Percentiles rank a stretch among this genome's conserved stretches.
phyloP scores from a whole-genome alignment of 2,113 vertebrate species.

The Brachionichthys hirsutus region DNA sequence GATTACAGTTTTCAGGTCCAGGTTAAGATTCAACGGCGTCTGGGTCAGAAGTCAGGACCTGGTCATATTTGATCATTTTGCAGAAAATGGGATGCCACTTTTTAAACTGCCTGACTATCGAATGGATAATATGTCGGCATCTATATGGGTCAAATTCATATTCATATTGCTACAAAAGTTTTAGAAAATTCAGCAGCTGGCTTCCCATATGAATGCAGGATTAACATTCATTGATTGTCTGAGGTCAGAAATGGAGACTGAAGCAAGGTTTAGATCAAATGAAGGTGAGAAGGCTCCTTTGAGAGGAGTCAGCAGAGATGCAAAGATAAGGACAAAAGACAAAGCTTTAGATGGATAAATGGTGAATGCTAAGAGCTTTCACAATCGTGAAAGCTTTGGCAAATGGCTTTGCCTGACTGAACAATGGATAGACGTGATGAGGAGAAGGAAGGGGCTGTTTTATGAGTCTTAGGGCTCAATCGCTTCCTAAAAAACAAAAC shows the following conservation, averaged over 20 bases:
- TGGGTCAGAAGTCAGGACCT: too few species aligned
- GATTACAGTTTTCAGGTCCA: too few species aligned
- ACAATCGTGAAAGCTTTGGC: background rate
- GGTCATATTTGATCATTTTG: too few species aligned
- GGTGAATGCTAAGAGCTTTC: conserved; percentile 8
- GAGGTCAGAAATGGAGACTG: background rate
- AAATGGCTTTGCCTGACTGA: conserved; percentile 8
- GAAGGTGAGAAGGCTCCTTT: conserved; percentile 12
- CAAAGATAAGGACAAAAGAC: conserved; percentile 9
- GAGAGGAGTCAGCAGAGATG: conserved; percentile 9
- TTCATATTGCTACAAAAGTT: too few species aligned
- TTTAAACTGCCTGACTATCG: too few species aligned
- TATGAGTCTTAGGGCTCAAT: conserved; percentile 19
- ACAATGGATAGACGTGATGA: conserved; percentile 41
- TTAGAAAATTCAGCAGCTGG: too few species aligned
- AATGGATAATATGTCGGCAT: too few species aligned
- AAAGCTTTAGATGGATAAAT: conserved; percentile 14
- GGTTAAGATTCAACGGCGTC: too few species aligned
- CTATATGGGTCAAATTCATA: too few species aligned
- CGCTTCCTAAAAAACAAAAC: conserved; percentile 20
- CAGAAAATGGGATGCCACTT: too few species aligned
- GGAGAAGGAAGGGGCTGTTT: background rate
- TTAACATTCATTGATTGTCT: background rate
- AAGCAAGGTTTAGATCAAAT: conserved; percentile 26
- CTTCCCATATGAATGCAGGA: background rate